phyloP scores from a whole-genome alignment of 2,113 vertebrate species.

The Poeciliopsis occidentalis region DNA sequence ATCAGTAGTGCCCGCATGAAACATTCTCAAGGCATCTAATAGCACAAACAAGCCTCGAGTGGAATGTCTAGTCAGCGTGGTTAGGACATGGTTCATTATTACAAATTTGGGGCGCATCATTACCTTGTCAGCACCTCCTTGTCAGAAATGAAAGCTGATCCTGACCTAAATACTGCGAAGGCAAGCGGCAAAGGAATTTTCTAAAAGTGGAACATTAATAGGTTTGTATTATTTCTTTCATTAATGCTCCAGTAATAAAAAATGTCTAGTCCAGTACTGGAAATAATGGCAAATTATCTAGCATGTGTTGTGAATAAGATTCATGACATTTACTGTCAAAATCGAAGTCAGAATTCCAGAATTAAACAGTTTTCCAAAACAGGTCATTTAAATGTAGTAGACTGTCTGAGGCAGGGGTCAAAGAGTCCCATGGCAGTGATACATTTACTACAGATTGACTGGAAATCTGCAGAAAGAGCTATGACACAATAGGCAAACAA shows the following conservation, averaged over 20 bases:
- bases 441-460: no score
- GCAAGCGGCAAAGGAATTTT: constrained; percentile 40
- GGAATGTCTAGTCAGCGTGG: constrained; percentile 45
- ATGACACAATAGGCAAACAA: no score
- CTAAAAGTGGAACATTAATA: background rate
- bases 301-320: no score
- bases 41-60: constrained; percentile 16
- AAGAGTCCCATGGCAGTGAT: no score
- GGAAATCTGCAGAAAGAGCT: no score
- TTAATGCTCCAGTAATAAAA: no score
- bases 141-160: constrained; percentile 32
- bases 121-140: constrained; percentile 51
- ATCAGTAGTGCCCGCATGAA: constrained; percentile 1
- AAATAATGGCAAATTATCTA: no score
- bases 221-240: background rate
- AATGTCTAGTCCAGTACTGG: no score
- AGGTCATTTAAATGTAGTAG: no score
- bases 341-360: background rate
- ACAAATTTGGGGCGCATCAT: constrained; percentile 44
- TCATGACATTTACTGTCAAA: no score
- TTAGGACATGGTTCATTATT: constrained; percentile 42
- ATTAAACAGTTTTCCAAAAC: background rate
- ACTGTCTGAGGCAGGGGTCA: no score
- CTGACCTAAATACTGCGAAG: constrained; percentile 44
- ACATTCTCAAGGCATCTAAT: constrained; percentile 34